These are phyloP conservation scores for Poecilobothrus nobilitatus DNA, from an alignment of 2,888 invertebrate species.

Conservation along the genomic window DNA sequence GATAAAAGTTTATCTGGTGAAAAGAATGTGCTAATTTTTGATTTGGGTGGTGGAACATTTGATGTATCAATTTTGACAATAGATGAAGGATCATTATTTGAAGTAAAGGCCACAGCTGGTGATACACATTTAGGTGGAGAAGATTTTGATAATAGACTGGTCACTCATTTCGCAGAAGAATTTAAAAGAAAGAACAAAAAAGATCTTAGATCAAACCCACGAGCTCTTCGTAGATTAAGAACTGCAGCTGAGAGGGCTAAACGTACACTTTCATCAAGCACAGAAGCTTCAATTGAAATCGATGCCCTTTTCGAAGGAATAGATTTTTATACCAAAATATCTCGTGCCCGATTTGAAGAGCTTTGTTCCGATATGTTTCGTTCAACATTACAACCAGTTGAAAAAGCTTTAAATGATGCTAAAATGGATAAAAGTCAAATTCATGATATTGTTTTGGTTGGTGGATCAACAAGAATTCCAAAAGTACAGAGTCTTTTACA, in stretches of 20 bases:
- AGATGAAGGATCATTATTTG: no score
- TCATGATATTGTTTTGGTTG: no score
- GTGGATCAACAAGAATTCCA: no score
- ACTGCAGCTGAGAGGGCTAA: slow-evolving; percentile 68
- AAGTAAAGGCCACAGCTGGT: no score
- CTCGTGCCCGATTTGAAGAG: slow-evolving; percentile 59
- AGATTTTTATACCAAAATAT: slow-evolving; percentile 58
- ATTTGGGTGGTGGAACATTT: no score
- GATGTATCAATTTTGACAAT: no score
- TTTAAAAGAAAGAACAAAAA: slow-evolving; percentile 69
- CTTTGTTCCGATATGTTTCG: slow-evolving; percentile 60
- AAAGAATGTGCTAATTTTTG: slow-evolving; percentile 65
- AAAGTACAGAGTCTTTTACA: slow-evolving; percentile 57
- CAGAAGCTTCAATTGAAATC: slow-evolving; percentile 62
- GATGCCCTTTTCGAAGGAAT: slow-evolving; percentile 62
- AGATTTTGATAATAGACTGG: slow-evolving; percentile 63
- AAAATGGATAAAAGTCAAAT: no score
- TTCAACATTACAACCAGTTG: slow-evolving; percentile 49
- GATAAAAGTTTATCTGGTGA: slow-evolving; percentile 75
- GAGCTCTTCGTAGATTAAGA: slow-evolving; percentile 50
- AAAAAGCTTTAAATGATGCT: no score
- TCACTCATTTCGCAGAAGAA: slow-evolving; percentile 73
- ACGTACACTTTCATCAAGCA: slow-evolving; percentile 62
- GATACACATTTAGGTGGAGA: no score
- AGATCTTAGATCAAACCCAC: no score